phyloP scores from a whole-genome alignment of 2,113 vertebrate species.

The Ceyx melanurus region DNA sequence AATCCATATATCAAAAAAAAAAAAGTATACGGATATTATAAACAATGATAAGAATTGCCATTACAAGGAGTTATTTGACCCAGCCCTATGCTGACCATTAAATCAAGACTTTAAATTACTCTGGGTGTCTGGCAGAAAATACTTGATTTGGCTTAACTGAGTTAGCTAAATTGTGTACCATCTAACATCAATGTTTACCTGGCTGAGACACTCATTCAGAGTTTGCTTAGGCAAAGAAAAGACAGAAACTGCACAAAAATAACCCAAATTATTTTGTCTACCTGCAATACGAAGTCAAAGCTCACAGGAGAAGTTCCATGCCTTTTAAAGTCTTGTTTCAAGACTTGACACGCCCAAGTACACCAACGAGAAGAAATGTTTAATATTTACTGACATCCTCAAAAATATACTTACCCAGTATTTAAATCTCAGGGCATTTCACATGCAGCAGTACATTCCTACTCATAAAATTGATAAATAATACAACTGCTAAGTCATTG shows the following conservation, averaged over 20 bases:
- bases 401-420: background rate
- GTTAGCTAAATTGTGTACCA: background rate
- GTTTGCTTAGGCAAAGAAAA: background rate
- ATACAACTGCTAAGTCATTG: background rate
- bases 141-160: background rate
- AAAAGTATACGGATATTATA: background rate
- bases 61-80: background rate
- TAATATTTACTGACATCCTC: background rate
- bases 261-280: background rate
- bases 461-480: background rate
- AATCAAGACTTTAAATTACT: background rate
- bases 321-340: background rate
- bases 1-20: background rate
- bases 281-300: background rate
- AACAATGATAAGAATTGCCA: background rate
- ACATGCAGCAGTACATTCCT: background rate
- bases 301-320: background rate
- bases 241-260: background rate
- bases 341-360: background rate
- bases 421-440: background rate
- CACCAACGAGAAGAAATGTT: background rate
- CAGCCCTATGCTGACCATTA: background rate
- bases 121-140: background rate
- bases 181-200: background rate
- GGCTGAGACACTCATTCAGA: background rate